A percentile compares a stretch with the other conserved stretches of the same genome.
Conservation (phyloP, 1,140 invertebrate genomes). For the Agrilus planipennis region DNA sequence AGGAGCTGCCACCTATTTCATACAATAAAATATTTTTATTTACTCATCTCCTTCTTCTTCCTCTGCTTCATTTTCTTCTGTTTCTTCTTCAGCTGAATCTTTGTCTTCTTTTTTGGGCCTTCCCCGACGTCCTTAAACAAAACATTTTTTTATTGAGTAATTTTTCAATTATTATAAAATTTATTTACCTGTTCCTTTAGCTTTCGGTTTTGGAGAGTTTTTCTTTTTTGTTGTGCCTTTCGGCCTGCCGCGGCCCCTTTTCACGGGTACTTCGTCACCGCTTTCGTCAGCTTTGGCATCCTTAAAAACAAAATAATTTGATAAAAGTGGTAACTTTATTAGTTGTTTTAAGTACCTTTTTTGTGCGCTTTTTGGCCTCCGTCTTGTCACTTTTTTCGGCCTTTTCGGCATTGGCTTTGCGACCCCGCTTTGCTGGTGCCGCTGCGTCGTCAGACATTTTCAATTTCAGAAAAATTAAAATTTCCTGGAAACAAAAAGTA, state of each 20-base stretch:
- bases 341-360: constrained; percentile 15
- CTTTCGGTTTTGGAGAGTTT: constrained; percentile 18
- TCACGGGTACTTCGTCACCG: constrained; percentile 17
- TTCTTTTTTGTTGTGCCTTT: constrained; percentile 29
- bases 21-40: no score
- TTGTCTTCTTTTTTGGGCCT: constrained; percentile 25
- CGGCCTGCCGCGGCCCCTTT: constrained; percentile 25
- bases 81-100: constrained; percentile 22
- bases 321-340: not conserved
- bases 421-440: constrained; percentile 20
- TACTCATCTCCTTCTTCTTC: constrained; percentile 21
- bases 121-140: constrained; percentile 16
- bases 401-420: constrained; percentile 18
- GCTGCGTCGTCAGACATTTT: constrained; percentile 26
- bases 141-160: no score
- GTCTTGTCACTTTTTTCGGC: constrained; percentile 15
- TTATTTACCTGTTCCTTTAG: constrained; percentile 12
- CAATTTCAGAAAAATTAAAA: constrained; percentile 5
- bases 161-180: no score
- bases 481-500: not conserved
- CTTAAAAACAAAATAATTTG: constrained; percentile 7
- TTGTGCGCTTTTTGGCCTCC: constrained; percentile 20
- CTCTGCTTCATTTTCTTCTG: constrained; percentile 17
- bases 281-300: constrained; percentile 15
- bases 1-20: no score